phyloP scores from a whole-genome alignment of 2,113 vertebrate genomes.

The Corythaixoides concolor region DNA sequence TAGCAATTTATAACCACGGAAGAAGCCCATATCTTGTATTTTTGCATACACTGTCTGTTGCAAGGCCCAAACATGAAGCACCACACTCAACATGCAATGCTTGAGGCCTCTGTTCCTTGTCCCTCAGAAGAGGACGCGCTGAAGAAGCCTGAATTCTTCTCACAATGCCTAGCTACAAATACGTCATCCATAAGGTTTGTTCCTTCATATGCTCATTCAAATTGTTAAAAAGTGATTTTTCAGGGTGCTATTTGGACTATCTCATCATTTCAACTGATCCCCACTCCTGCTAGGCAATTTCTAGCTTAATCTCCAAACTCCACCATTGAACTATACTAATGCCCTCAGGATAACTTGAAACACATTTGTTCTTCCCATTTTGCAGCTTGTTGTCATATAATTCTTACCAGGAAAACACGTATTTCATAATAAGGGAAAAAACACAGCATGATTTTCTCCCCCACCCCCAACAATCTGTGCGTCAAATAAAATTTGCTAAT shows the following conservation, averaged over 20 bases:
- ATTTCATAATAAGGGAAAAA: neutral
- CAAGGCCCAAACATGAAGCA: neutral
- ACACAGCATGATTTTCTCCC: neutral
- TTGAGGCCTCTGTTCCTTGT: neutral
- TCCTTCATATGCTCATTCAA: neutral
- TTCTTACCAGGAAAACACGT: neutral
- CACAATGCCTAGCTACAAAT: neutral
- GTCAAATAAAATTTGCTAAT: neutral
- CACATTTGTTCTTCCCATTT: neutral
- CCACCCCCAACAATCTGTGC: neutral
- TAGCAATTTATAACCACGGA: neutral
- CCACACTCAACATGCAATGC: rapidly evolving
- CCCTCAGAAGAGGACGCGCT: neutral
- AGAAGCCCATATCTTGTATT: neutral
- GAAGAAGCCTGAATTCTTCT: neutral
- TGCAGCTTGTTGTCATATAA: neutral
- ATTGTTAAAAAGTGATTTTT: neutral
- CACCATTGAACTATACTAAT: neutral
- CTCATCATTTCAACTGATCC: neutral
- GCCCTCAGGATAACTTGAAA: neutral
- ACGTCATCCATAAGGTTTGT: neutral
- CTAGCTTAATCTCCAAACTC: neutral
- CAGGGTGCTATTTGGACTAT: neutral
- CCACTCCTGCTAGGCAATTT: neutral
- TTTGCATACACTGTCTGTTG: rapidly evolving